Conservation (phyloP, 2,797 vertebrate species). For the Labeo calbasu region DNA sequence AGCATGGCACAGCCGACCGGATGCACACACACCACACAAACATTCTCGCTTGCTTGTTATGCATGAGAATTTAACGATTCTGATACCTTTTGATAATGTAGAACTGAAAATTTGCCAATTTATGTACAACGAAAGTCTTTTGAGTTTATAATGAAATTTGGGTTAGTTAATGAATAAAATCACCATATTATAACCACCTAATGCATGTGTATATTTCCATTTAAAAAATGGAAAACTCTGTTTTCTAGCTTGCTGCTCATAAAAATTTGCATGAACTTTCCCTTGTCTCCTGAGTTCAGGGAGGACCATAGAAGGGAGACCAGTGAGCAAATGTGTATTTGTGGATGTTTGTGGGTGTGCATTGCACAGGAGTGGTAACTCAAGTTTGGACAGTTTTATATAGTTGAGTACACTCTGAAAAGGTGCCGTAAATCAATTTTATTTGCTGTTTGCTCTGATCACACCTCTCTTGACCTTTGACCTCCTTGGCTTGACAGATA, state of each 20-base stretch:
- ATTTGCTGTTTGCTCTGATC: constrained; percentile 77
- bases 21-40: constrained; percentile 12
- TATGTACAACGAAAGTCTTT: not conserved
- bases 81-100: not conserved
- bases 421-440: constrained; percentile 78
- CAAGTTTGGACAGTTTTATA: constrained; percentile 78
- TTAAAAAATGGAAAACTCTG: not conserved
- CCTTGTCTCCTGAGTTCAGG: constrained; percentile 5
- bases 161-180: not conserved
- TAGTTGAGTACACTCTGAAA: constrained; percentile 72
- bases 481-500: constrained; percentile 62
- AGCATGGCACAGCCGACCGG: constrained; percentile 58
- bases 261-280: constrained; percentile 6
- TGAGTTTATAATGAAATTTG: not conserved
- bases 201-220: not conserved
- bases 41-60: not conserved
- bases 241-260: constrained; percentile 3
- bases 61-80: not conserved
- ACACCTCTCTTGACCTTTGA: constrained; percentile 74
- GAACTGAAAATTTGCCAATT: not conserved
- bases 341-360: constrained; percentile 58
- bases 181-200: not conserved
- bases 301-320: constrained; percentile 24
- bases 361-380: constrained; percentile 71
- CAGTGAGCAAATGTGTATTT: constrained; percentile 43